Percentiles rank a stretch among this genome's conserved stretches.
phyloP scores from a whole-genome alignment of 2,797 vertebrate species.

The Microhierax caerulescens region DNA sequence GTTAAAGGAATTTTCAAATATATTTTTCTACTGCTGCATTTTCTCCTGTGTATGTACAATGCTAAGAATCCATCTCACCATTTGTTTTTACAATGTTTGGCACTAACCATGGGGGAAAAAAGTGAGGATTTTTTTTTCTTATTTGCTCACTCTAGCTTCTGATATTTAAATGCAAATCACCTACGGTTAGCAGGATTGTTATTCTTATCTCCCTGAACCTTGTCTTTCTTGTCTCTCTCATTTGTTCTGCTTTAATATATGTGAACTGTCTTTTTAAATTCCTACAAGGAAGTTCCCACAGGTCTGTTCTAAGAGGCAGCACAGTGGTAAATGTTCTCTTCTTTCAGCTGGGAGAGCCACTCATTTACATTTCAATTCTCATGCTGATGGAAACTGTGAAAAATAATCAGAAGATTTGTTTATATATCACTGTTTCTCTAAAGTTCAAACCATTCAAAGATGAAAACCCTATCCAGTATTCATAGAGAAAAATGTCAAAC shows the following conservation, averaged over 20 bases:
- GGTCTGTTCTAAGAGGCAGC: neutral
- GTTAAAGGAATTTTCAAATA: neutral
- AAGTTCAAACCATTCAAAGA: neutral
- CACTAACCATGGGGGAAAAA: neutral
- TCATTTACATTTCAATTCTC: neutral
- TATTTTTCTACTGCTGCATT: neutral
- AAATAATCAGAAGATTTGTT: constrained; percentile 13
- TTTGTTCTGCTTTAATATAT: constrained; percentile 27
- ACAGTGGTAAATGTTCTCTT: neutral
- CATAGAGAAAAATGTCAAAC: neutral
- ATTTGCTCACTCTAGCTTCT: constrained; percentile 23
- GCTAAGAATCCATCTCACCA: neutral
- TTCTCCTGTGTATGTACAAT: neutral
- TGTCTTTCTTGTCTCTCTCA: neutral
- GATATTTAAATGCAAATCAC: constrained; percentile 38
- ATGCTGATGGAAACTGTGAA: neutral
- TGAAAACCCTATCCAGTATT: neutral
- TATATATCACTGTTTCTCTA: neutral
- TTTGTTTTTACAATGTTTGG: neutral
- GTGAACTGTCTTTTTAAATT: neutral
- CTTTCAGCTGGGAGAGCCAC: neutral
- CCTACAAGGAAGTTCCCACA: neutral
- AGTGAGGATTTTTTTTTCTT: neutral
- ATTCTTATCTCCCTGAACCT: constrained; percentile 32
- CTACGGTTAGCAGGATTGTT: neutral